These are phyloP conservation scores for Shinisaurus crocodilurus DNA, from an alignment of 2,113 vertebrate genomes.

Conservation along the genomic window DNA sequence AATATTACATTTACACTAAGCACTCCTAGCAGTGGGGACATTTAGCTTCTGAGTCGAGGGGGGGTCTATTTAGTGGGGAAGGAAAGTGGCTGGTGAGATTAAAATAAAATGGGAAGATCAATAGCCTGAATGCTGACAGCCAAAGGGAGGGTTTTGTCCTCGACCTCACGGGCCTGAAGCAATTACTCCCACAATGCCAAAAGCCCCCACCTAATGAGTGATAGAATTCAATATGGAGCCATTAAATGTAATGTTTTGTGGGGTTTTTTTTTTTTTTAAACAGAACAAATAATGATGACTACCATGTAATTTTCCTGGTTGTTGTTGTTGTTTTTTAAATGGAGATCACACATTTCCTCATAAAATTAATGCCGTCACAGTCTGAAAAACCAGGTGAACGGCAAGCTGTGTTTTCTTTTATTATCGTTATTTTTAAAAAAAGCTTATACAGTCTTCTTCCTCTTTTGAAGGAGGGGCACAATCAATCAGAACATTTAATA, in stretches of 20 bases:
- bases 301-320: neutral
- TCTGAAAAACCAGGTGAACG: slow-evolving; percentile 19
- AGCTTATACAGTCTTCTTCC: neutral
- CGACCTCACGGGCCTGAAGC: slow-evolving; percentile 62
- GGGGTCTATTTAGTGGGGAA: slow-evolving; percentile 41
- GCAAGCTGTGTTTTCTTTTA: slow-evolving; percentile 1
- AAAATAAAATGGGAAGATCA: slow-evolving; percentile 75
- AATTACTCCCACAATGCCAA: slow-evolving; percentile 51
- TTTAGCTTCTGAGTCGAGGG: slow-evolving; percentile 72
- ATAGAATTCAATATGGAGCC: neutral
- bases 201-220: slow-evolving; percentile 35
- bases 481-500: neutral
- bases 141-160: slow-evolving; percentile 68
- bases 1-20: slow-evolving; percentile 77
- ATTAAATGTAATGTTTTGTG: slow-evolving; percentile 15
- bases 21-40: slow-evolving; percentile 71
- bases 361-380: neutral
- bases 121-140: slow-evolving; percentile 73
- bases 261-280: neutral
- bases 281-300: neutral
- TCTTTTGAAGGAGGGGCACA: neutral
- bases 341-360: neutral
- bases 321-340: neutral
- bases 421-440: neutral
- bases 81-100: slow-evolving; percentile 70